Percentiles rank a stretch among this genome's conserved stretches.
Evolutionary conservation across 2,888 invertebrate genomes (phyloP).

Genomic region (Synanthedon tipuliformis): DNA sequence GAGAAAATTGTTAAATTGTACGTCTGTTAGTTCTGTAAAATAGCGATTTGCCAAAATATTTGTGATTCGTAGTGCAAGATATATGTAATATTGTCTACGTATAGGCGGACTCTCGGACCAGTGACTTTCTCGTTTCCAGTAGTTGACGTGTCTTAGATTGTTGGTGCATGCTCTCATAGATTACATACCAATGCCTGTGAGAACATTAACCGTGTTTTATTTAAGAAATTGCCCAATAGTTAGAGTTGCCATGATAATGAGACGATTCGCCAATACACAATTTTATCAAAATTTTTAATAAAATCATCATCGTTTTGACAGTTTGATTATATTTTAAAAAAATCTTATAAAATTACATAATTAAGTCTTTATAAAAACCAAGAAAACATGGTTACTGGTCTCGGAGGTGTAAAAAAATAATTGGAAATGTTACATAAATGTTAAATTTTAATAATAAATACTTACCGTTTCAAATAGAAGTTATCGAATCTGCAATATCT

Average conservation of each 20-base stretch:
- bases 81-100: constrained; percentile 26
- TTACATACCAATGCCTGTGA: constrained; percentile 22
- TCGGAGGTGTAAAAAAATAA: not conserved
- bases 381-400: not conserved
- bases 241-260: no score
- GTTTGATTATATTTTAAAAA: no score
- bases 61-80: constrained; percentile 50
- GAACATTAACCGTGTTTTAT: constrained; percentile 17
- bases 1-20: no score
- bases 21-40: constrained; percentile 10
- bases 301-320: no score
- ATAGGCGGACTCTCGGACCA: constrained; percentile 53
- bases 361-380: no score
- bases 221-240: no score
- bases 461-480: constrained; percentile 31
- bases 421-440: constrained; percentile 50
- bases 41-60: constrained; percentile 58
- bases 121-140: constrained; percentile 56
- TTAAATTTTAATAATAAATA: constrained; percentile 54
- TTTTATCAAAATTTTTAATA: no score
- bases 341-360: no score
- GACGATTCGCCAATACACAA: no score
- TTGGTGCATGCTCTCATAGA: constrained; percentile 52
- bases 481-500: constrained; percentile 11
- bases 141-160: constrained; percentile 62